These are phyloP conservation scores for Molossus molossus DNA, from an alignment of 2,797 vertebrate genomes.

Conservation along the genomic window DNA sequence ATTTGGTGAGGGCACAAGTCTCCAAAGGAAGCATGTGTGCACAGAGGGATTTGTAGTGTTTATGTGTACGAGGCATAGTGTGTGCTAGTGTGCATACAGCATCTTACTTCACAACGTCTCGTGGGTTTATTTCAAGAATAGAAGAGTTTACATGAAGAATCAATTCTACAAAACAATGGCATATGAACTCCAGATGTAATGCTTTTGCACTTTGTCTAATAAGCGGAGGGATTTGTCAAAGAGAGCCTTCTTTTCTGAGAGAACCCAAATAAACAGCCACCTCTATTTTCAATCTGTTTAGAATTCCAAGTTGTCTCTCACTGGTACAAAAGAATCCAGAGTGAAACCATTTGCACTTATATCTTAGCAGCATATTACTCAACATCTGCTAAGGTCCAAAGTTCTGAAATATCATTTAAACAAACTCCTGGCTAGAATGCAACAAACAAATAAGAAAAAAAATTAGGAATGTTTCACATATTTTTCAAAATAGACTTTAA, in stretches of 20 bases:
- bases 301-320: conserved; percentile 78
- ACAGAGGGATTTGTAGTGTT: not conserved
- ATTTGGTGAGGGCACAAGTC: not conserved
- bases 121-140: conserved; percentile 64
- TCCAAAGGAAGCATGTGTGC: not conserved
- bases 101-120: conserved; percentile 49
- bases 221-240: conserved; percentile 77
- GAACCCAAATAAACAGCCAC: conserved; percentile 56
- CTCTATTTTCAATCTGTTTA: conserved; percentile 75
- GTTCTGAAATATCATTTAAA: conserved; percentile 54
- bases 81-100: not conserved
- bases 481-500: conserved; percentile 78
- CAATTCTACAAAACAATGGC: conserved; percentile 79
- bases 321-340: conserved; percentile 61
- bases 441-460: conserved; percentile 63
- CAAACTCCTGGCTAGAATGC: conserved; percentile 32
- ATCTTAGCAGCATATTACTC: conserved; percentile 55
- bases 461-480: conserved; percentile 42
- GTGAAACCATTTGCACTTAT: conserved; percentile 56
- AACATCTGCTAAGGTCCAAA: conserved; percentile 66
- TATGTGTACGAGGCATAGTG: not conserved
- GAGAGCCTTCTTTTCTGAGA: conserved; percentile 45
- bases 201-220: conserved; percentile 79
- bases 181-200: conserved; percentile 78
- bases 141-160: conserved; percentile 66